phyloP scores from a whole-genome alignment of 2,113 vertebrate species.

The Naja naja region DNA sequence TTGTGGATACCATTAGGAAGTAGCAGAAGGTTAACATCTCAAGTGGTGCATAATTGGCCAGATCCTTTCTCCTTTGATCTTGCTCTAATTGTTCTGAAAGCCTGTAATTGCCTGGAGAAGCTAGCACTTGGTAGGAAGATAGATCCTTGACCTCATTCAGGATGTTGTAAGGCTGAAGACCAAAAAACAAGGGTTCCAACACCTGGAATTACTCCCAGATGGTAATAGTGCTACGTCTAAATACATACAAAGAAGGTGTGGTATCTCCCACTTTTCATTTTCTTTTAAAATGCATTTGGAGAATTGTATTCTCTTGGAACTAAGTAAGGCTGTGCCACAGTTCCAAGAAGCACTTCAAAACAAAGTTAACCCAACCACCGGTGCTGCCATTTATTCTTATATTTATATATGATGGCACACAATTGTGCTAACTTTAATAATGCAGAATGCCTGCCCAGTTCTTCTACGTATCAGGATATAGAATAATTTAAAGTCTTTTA shows the following conservation, averaged over 20 bases:
- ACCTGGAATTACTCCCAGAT: not conserved
- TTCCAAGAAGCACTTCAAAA: not conserved
- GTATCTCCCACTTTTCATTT: not conserved
- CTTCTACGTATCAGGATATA: too few species aligned
- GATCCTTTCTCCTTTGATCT: not conserved
- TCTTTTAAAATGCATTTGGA: not conserved
- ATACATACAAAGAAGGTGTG: not conserved
- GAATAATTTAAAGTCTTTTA: too few species aligned
- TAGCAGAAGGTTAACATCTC: not conserved
- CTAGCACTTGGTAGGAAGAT: not conserved
- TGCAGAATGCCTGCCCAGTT: not conserved
- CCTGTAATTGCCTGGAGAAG: not conserved
- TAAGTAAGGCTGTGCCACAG: not conserved
- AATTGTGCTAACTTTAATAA: not conserved
- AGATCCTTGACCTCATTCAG: not conserved
- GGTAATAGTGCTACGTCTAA: not conserved
- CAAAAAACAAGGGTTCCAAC: not conserved
- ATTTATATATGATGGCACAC: not conserved
- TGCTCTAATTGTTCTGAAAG: not conserved
- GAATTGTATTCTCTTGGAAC: not conserved
- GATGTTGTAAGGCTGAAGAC: not conserved
- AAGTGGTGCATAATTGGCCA: not conserved
- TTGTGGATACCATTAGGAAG: not conserved
- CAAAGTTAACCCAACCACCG: not conserved
- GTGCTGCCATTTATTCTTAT: not conserved